Evolutionary conservation across 2,797 vertebrate genomes (phyloP).

Genomic region (Brachymystax lenok): DNA sequence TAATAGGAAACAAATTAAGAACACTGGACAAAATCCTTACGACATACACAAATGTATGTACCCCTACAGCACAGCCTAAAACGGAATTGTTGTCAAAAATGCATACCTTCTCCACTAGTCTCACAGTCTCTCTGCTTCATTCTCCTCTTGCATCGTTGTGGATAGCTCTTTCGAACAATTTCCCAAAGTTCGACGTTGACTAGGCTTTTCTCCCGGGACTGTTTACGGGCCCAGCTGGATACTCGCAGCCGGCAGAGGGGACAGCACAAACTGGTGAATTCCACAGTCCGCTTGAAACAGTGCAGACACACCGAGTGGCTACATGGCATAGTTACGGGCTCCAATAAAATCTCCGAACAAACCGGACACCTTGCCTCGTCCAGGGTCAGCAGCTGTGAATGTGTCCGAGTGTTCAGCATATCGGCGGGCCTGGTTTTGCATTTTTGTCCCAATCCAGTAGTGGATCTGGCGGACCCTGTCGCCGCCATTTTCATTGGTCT

Average conservation of each 20-base stretch:
- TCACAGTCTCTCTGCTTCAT: slow-evolving; percentile 64
- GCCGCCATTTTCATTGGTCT: slow-evolving; percentile 75
- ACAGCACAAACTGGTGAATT: slow-evolving; percentile 63
- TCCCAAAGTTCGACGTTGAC: slow-evolving; percentile 62
- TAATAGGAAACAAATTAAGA: not conserved
- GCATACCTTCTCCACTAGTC: slow-evolving; percentile 52
- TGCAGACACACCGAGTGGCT: slow-evolving; percentile 65
- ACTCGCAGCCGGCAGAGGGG: slow-evolving; percentile 65
- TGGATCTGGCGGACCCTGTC: slow-evolving; percentile 39
- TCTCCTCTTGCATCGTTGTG: slow-evolving; percentile 68
- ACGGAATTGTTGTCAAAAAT: not conserved
- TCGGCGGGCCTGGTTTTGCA: slow-evolving; percentile 17
- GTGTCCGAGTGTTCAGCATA: slow-evolving; percentile 8
- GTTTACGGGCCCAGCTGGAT: slow-evolving; percentile 67
- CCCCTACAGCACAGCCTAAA: not conserved
- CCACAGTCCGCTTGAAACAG: slow-evolving; percentile 67
- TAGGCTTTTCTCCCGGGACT: slow-evolving; percentile 66
- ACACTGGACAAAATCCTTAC: not conserved
- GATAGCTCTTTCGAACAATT: slow-evolving; percentile 61
- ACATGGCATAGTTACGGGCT: slow-evolving; percentile 61
- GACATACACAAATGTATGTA: not conserved
- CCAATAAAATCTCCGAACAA: slow-evolving; percentile 66
- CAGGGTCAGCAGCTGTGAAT: slow-evolving; percentile 36
- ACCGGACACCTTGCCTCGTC: slow-evolving; percentile 67
- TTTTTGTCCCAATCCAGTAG: slow-evolving; percentile 30